Conservation (phyloP, 2,888 invertebrate genomes). For the Coremacera marginata region DNA sequence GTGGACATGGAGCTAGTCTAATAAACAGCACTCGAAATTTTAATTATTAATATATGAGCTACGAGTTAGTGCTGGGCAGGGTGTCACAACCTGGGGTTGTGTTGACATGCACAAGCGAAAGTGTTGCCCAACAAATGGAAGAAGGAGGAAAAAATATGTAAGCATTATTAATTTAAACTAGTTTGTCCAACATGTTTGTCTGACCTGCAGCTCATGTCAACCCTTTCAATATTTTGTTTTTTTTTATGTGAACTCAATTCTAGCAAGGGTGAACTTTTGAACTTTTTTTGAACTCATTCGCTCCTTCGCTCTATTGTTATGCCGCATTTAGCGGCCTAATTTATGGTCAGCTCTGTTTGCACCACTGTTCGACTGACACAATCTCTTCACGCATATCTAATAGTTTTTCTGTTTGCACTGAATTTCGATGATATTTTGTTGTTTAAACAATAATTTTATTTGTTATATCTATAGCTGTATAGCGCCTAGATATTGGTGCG, state of each 20-base stretch:
- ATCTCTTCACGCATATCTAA: constrained; percentile 25
- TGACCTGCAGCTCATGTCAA: constrained; percentile 47
- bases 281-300: neutral
- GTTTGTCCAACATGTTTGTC: neutral
- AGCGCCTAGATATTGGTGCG: neutral
- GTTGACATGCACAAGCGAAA: constrained; percentile 36
- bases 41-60: constrained; percentile 31
- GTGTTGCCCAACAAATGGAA: neutral
- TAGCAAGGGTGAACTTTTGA: constrained; percentile 5
- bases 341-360: constrained; percentile 54
- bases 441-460: neutral
- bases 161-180: neutral
- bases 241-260: neutral
- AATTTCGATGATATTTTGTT: constrained; percentile 3
- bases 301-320: constrained; percentile 26
- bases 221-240: constrained; percentile 49
- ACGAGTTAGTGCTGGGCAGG: neutral
- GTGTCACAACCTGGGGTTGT: constrained; percentile 44
- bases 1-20: neutral
- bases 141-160: neutral
- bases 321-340: constrained; percentile 50
- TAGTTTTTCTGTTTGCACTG: neutral
- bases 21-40: constrained; percentile 23
- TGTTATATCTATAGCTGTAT: neutral
- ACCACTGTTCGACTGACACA: constrained; percentile 37